Conservation (phyloP, 2,113 vertebrate genomes). For the Saccopteryx bilineata region DNA sequence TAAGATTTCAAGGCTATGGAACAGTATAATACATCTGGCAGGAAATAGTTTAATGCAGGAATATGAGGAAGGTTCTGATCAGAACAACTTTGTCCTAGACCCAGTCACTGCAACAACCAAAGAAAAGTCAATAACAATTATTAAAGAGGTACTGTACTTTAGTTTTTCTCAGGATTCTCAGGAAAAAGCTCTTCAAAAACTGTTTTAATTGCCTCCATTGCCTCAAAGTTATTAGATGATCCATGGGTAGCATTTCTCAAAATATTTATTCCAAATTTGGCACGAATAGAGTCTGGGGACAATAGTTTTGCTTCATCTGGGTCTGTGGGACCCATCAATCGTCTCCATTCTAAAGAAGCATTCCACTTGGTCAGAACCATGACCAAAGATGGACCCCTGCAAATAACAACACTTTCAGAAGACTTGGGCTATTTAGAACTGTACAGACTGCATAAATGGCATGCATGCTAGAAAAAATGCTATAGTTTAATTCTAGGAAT, state of each 20-base stretch:
- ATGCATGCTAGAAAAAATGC: not conserved
- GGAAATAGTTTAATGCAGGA: conserved; percentile 1
- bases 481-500: not conserved
- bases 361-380: conserved; percentile 91
- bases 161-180: conserved; percentile 2
- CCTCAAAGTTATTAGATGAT: conserved; percentile 85
- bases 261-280: conserved; percentile 88
- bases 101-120: not conserved
- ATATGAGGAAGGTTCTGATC: not conserved
- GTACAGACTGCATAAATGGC: not conserved
- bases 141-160: not conserved
- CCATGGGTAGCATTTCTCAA: conserved; percentile 92
- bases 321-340: conserved; percentile 91
- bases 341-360: conserved; percentile 91
- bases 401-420: conserved; percentile 60
- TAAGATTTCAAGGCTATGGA: not conserved
- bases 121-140: not conserved
- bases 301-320: conserved; percentile 87
- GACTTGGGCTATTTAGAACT: not conserved
- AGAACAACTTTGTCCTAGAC: not conserved
- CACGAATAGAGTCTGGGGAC: conserved; percentile 89
- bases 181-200: conserved; percentile 87
- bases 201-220: conserved; percentile 84
- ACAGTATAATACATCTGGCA: not conserved
- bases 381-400: conserved; percentile 90